phyloP scores from a whole-genome alignment of 2,888 invertebrate species.

The Apeira syringaria region DNA sequence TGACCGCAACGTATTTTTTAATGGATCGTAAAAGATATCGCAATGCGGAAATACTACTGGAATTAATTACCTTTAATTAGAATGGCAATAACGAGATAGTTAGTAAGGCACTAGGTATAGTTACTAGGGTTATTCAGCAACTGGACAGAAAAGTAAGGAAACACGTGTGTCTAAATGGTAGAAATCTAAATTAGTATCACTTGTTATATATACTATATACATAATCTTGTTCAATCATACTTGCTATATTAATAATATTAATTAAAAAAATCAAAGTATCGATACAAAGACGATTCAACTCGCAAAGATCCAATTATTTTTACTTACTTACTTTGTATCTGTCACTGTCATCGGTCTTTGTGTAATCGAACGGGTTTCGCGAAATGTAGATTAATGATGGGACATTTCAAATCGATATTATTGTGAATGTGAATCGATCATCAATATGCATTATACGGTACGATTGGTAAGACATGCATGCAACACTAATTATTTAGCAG shows the following conservation, averaged over 20 bases:
- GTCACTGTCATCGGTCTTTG: conserved; percentile 27
- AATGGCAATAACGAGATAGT: no score
- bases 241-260: no score
- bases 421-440: conserved; percentile 52
- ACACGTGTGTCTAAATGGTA: no score
- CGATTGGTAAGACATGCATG: conserved; percentile 45
- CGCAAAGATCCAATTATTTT: conserved; percentile 34
- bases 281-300: background rate
- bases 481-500: no score
- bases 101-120: no score
- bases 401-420: conserved; percentile 49
- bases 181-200: no score
- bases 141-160: no score
- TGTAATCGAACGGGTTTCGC: conserved; percentile 37
- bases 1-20: conserved; percentile 21
- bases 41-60: background rate
- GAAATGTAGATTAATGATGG: conserved; percentile 50
- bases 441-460: conserved; percentile 75
- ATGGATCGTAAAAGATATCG: conserved; percentile 1
- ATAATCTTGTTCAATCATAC: no score
- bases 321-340: conserved; percentile 38
- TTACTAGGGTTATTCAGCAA: no score
- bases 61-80: no score
- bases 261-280: no score
- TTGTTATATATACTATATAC: no score